Evolutionary conservation across 1,140 invertebrate genomes (phyloP).

Genomic region (Ostrea denselamellosa): DNA sequence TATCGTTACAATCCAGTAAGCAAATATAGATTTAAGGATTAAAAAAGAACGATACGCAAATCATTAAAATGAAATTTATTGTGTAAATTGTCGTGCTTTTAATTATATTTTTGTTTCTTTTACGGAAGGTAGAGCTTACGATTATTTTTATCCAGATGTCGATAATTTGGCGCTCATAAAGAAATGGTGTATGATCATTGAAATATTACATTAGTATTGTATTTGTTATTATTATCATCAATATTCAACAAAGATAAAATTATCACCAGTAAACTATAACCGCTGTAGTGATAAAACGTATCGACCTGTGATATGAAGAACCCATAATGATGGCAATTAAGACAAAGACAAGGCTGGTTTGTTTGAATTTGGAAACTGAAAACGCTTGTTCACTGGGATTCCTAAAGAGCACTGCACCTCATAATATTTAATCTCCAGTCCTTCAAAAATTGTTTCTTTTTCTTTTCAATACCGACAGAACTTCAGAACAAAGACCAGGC

Average conservation of each 20-base stretch:
- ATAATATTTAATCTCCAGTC: background rate
- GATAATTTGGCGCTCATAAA: background rate
- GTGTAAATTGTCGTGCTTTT: background rate
- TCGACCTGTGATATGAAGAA: background rate
- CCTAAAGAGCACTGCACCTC: background rate
- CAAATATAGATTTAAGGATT: slow-evolving; percentile 24
- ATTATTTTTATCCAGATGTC: background rate
- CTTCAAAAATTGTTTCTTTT: background rate
- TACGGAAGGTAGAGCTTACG: background rate
- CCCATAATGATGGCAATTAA: background rate
- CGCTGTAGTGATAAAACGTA: background rate
- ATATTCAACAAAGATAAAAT: background rate
- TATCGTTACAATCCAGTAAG: background rate
- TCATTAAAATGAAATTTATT: background rate
- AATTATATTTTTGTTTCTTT: background rate
- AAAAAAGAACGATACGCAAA: background rate
- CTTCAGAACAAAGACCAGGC: slow-evolving; percentile 5
- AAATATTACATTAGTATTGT: background rate
- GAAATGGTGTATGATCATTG: no score
- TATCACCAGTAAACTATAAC: background rate
- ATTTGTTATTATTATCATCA: background rate
- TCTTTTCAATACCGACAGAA: background rate
- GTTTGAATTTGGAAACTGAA: background rate
- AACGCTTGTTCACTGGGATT: background rate
- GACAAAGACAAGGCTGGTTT: background rate